Conservation (phyloP, 2,113 vertebrate genomes). For the Apaloderma vittatum region DNA sequence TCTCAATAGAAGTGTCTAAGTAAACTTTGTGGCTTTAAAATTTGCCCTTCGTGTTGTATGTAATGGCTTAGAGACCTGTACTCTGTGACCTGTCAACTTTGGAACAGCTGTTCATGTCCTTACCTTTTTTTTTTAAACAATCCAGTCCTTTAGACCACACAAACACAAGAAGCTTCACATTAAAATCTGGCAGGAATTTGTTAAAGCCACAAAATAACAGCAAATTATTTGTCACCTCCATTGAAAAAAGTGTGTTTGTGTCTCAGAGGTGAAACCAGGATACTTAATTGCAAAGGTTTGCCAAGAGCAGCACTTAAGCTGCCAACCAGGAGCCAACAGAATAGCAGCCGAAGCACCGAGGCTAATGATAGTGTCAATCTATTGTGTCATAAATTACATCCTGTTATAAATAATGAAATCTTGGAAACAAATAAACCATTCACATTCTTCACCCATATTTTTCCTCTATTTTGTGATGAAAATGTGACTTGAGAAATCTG, state of each 20-base stretch:
- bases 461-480: constrained; percentile 37
- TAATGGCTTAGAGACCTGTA: background rate
- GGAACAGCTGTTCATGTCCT: background rate
- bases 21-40: background rate
- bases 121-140: background rate
- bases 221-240: background rate
- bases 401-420: constrained; percentile 63
- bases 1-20: background rate
- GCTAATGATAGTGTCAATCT: constrained; percentile 38
- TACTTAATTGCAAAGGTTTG: constrained; percentile 27
- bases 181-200: background rate
- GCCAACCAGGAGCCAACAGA: background rate
- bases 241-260: background rate
- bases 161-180: background rate
- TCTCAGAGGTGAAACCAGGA: background rate
- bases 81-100: background rate
- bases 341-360: background rate
- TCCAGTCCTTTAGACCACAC: background rate
- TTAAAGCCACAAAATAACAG: background rate
- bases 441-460: background rate
- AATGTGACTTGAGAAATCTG: constrained; percentile 18
- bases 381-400: constrained; percentile 63
- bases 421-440: constrained; percentile 38
- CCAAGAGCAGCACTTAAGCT: background rate
- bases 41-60: background rate